A percentile compares a stretch with the other conserved stretches of the same genome.
Conservation (phyloP, 2,113 vertebrate genomes). For the Neomonachus schauinslandi region DNA sequence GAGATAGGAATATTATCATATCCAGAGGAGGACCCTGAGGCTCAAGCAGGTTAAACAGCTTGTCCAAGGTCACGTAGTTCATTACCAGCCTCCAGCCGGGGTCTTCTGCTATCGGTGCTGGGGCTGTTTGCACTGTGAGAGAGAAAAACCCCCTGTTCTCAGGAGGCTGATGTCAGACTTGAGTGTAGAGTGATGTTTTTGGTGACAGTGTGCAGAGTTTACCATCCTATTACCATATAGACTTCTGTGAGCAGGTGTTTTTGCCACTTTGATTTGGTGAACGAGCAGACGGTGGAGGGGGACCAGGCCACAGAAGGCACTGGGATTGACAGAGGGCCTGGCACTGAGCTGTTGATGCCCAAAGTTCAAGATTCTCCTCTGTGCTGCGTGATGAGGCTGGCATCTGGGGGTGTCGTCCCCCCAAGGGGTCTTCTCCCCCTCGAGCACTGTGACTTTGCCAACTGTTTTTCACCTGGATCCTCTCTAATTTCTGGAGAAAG, state of each 20-base stretch:
- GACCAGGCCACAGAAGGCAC: background rate
- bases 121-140: background rate
- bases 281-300: background rate
- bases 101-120: background rate
- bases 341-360: background rate
- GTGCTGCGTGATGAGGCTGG: background rate
- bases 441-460: background rate
- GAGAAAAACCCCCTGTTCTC: background rate
- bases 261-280: fast-evolving
- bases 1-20: background rate
- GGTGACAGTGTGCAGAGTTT: background rate
- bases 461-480: background rate
- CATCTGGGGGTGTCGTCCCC: background rate
- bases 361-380: background rate
- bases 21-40: background rate
- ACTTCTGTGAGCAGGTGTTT: background rate
- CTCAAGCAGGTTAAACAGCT: background rate
- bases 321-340: background rate
- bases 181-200: background rate
- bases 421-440: background rate
- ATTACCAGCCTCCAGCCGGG: background rate
- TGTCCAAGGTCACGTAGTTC: background rate
- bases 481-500: background rate
- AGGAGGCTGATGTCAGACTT: background rate
- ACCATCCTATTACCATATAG: background rate